Percentiles rank a stretch among this genome's conserved stretches.
These are phyloP conservation scores for Beaufortia kweichowensis DNA, from an alignment of 2,113 vertebrate species.

Conservation along the genomic window DNA sequence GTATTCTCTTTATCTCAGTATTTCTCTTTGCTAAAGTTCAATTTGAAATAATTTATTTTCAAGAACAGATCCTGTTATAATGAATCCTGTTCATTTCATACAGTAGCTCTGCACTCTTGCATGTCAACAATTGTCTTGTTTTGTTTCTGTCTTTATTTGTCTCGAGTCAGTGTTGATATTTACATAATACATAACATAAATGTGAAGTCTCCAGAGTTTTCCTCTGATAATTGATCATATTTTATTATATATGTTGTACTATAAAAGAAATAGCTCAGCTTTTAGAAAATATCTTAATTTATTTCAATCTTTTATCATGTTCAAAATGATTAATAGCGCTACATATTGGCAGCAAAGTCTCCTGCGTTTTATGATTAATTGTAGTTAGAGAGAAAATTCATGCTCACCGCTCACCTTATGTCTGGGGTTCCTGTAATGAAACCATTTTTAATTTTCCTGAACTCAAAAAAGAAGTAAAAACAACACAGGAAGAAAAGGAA, in stretches of 20 bases:
- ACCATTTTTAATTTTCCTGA: constrained; percentile 59
- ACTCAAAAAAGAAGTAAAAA: constrained; percentile 60
- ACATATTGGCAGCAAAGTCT: constrained; percentile 21
- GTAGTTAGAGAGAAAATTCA: not conserved
- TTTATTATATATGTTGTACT: not conserved
- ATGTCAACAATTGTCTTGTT: no score
- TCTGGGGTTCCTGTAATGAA: constrained; percentile 54
- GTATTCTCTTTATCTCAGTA: no score
- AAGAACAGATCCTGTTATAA: no score
- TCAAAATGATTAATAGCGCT: constrained; percentile 24
- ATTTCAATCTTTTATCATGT: constrained; percentile 2
- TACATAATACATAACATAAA: no score
- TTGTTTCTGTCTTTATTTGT: no score
- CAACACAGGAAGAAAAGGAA: constrained; percentile 50
- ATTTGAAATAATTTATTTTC: no score
- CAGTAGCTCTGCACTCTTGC: no score
- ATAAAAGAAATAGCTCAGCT: not conserved
- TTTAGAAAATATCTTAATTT: not conserved
- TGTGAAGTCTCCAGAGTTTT: not conserved
- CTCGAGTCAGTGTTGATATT: no score
- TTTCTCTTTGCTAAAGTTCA: no score
- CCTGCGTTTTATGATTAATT: constrained; percentile 30
- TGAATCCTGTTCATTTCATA: no score
- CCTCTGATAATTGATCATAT: not conserved
- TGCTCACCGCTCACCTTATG: constrained; percentile 33